Conservation (phyloP, 1,140 invertebrate species). For the Panonychus citri region DNA sequence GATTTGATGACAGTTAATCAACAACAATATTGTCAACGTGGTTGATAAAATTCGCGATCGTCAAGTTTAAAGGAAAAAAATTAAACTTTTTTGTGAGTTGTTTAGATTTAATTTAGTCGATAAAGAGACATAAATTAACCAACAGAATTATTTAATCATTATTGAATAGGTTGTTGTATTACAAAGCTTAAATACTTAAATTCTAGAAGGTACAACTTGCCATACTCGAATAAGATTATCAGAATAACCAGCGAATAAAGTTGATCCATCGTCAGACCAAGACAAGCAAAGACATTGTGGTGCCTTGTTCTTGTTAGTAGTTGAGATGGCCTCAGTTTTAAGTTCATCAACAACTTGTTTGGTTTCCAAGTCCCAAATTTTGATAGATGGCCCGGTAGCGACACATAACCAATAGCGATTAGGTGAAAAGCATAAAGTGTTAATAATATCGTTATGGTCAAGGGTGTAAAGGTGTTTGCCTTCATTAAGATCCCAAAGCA, state of each 20-base stretch:
- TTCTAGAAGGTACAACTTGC: slow-evolving; percentile 44
- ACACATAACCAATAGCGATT: slow-evolving; percentile 98
- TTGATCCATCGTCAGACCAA: slow-evolving; percentile 98
- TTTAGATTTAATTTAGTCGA: no score
- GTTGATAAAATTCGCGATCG: no score
- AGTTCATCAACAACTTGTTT: slow-evolving; percentile 98
- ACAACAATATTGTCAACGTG: no score
- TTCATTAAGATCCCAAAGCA: slow-evolving; percentile 99
- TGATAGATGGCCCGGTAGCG: slow-evolving; percentile 93
- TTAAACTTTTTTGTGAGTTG: no score
- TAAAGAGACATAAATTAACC: no score
- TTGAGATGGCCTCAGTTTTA: slow-evolving; percentile 72
- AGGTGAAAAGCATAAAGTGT: slow-evolving; percentile 92
- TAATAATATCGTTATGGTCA: slow-evolving; percentile 95
- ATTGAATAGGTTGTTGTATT: no score
- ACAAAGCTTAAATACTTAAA: no score
- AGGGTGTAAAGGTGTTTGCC: slow-evolving; percentile 97
- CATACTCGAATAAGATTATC: slow-evolving; percentile 96
- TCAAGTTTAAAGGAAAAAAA: no score
- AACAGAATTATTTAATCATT: no score
- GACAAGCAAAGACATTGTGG: slow-evolving; percentile 91
- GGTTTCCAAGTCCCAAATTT: slow-evolving; percentile 99
- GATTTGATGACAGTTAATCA: no score
- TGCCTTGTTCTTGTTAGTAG: slow-evolving; percentile 51
- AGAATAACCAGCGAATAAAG: slow-evolving; percentile 93